phyloP scores from a whole-genome alignment of 2,888 invertebrate species.

The Parnassius apollo region DNA sequence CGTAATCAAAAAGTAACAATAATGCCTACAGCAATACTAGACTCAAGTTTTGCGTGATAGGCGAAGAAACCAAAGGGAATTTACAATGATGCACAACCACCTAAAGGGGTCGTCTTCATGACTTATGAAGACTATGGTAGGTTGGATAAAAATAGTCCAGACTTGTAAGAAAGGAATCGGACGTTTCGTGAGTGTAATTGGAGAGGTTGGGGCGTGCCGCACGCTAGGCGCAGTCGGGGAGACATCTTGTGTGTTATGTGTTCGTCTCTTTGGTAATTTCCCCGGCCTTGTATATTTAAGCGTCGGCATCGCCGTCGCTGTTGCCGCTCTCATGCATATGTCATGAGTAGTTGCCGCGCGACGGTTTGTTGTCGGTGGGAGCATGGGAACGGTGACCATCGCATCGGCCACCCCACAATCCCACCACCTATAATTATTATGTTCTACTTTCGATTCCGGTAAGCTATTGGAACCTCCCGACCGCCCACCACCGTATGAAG shows the following conservation, averaged over 20 bases:
- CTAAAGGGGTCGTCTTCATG: slow-evolving; percentile 61
- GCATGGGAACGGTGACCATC: slow-evolving; percentile 70
- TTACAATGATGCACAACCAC: slow-evolving; percentile 59
- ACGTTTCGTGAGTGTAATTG: slow-evolving; percentile 56
- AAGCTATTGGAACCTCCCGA: slow-evolving; percentile 59
- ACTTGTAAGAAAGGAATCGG: slow-evolving; percentile 52
- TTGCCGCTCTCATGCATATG: slow-evolving; percentile 77
- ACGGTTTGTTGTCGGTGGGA: slow-evolving; percentile 77
- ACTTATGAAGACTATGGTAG: slow-evolving; percentile 61
- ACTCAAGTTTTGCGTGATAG: slow-evolving; percentile 48
- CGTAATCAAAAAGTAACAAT: too few species aligned
- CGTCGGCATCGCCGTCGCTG: slow-evolving; percentile 62
- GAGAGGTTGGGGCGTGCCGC: slow-evolving; percentile 57
- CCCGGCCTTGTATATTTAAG: slow-evolving; percentile 76
- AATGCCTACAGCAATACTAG: neutral
- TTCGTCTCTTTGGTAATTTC: slow-evolving; percentile 31
- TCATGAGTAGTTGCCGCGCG: slow-evolving; percentile 79
- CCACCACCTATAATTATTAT: slow-evolving; percentile 73
- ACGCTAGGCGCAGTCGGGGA: slow-evolving; percentile 58
- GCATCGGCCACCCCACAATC: slow-evolving; percentile 53
- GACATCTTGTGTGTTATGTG: slow-evolving; percentile 42
- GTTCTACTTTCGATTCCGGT: slow-evolving; percentile 72
- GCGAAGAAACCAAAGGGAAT: slow-evolving; percentile 52
- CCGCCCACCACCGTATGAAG: slow-evolving; percentile 42
- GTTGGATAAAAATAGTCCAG: slow-evolving; percentile 63